Evolutionary conservation across 2,888 invertebrate species (phyloP), one percentile per base, ranked within the genome.

Genomic region (Digitonthophagus gazella): DNA sequence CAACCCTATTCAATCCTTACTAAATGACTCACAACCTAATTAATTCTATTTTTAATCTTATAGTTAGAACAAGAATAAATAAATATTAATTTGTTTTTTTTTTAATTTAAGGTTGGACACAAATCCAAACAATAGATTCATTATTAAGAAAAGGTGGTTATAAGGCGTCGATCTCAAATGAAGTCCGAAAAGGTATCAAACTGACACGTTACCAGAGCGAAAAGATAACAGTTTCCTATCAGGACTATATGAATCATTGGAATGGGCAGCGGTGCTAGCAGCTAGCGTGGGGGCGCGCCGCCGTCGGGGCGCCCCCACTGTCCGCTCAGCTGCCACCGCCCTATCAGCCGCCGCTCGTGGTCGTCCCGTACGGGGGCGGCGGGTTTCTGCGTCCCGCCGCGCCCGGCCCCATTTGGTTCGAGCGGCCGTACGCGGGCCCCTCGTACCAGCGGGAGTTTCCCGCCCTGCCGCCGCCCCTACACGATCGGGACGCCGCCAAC

Each of bases 61-160:
- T n/a, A n/a, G n/a, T n/a, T n/a, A n/a, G n/a, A n/a, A n/a, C n/a
- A n/a, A n/a, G n/a, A n/a, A n/a, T n/a, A n/a, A n/a, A n/a, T n/a
- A n/a, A n/a, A n/a, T n/a, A n/a, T n/a, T n/a, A n/a, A n/a, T n/a
- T 22, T 22, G 6, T 22, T 22, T 44, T 44, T 44, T 44, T 8
- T 44, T 44, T 8, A 44, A 8, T 44, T 44, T 44, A 84, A 98
- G 98, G 98, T 78, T 99, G 99, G 99, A 95, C 98, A 88, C 96
- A 96, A 85, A 89, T 95, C 75, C 97, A 98, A 85, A 99, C 99
- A 18, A 97, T 99, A 80, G 98, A 99, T 85, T 97, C 98, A 56
- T 86, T 99, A 72, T 88, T 99, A 73, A 90, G 97, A 75, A 99
- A 99, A 85, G 98, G 98, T 74, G 99, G 99, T 64, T 98, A 91